Evolutionary conservation across 2,113 vertebrate species (phyloP), one percentile per base, ranked within the genome.

Genomic region (Thinocorus orbignyianus): DNA sequence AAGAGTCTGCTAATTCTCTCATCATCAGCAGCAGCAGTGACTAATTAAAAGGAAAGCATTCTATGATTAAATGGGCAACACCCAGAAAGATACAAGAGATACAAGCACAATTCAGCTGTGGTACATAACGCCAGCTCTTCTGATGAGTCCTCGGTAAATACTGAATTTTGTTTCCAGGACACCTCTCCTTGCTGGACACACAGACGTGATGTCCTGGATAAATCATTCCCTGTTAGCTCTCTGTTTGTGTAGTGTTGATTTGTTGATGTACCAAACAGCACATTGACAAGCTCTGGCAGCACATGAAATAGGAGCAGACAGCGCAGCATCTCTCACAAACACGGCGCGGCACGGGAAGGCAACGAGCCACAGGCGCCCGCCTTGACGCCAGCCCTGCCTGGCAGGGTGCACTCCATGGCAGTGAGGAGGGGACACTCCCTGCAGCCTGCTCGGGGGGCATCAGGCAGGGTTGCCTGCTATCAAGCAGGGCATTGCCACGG

Each of bases 21-120:
- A 73, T 95, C 90, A 73, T 81, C 72, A 92, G 26, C 26, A 62
- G 24, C 82, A 93, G 85, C 92, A 94, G 51, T 15, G 48, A 82
- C 88, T 95, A 94, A 95, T 96, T 95, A 95, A 93, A 90, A 90
- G n/a, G 80, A 88, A 92, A 92, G 52, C 88, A 92, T 88, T 60
- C 88, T 84, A 86, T 64, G 72, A 96, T 94, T 94, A 96, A 95
- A 88, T 1, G 1, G 95, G 84, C 71, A 88, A 89, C 79, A 85
- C 52, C 62, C 90, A 90, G 88, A 83, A 94, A 73, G 64, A 94
- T 41, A 41, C 41, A 71, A 0, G 0, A 92, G 79, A 93, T 48
- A 30, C 72, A 57, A 78, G 44, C 4, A 0, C 4, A 22, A 82
- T 65, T 94, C 87, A 90, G 72, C 87, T 70, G 78, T 5, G 33